Base-by-base conservation (phyloP, 2,797 vertebrate genomes). In the Onychomys leucogaster region DNA sequence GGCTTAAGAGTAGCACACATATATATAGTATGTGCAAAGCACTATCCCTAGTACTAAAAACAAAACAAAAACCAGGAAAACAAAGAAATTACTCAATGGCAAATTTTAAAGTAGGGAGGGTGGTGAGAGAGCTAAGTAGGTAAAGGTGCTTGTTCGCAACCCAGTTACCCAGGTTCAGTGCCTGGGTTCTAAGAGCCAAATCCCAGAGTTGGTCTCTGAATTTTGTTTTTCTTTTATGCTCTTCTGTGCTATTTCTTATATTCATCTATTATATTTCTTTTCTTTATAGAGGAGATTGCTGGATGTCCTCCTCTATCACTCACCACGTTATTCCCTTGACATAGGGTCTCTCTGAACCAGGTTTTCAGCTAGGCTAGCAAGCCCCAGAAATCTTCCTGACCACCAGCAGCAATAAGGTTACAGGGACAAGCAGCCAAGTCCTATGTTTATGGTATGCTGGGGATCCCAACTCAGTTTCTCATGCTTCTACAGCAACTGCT, bases 191-290 rank as follows among this genome's bases (percentile, higher is more conserved):
- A 37, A 69, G 63, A 46, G 37, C 16, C 43, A 9, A n/a, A 85
- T 69, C 21, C 43, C 43, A 87, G 34, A 87, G 49, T 17, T 59
- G n/a, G 43, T 52, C 27, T 73, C 85, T 73, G 49, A 95, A 55
- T 13, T 83, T 90, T 92, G 63, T 94, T 93, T 94, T 67, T 55
- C 71, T 77, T 76, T 94, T 90, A 90, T 59, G 73, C 17, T 84
- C 0, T 76, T 14, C 27, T 65, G 77, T 34, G 82, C 12, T 89
- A 25, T 63, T 85, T 73, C n/a, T 21, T 87, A 55, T 52, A 37
- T 71, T 49, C 27, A 65, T 32, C 82, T 46, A 65, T 46, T 63
- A 32, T 43, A 65, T 65, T 32, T 46, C 25, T 43, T 65, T 65
- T 65, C 61, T 67, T 85, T 85, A 63, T 27, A 78, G 16, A 78